Evolutionary conservation across 2,888 invertebrate genomes (phyloP), one percentile per base, ranked within the genome.

Genomic region (Lasioglossum pauxillum): DNA sequence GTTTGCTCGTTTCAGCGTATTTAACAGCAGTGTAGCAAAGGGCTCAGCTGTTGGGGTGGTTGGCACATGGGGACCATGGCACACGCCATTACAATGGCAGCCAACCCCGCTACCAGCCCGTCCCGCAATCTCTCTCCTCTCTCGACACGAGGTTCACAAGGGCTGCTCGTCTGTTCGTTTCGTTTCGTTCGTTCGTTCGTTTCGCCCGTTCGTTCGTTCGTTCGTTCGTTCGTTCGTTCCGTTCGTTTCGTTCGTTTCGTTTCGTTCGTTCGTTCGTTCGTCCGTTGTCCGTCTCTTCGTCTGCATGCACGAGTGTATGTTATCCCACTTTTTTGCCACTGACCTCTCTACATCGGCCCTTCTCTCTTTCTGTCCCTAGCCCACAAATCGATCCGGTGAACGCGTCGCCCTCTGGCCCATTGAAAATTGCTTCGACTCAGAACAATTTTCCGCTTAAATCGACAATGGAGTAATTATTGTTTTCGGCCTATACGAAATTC

Each of bases 1-100:
- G 90, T 90, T 88, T 91, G 89, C 88, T 91, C 88, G 92, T 88
- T 90, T 90, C 90, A 88, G 76, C 89, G 89, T 91, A 92, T 91
- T 90, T 91, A 92, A 92, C 89, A 88, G 90, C 80, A 89, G 84
- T 84, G 91, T 85, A 83, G 82, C 87, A 88, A 90, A 90, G 90
- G 90, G 81, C 92, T 92, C 92, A 91, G 91, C 92, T 92, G 91
- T 86, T 89, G 88, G 90, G 89, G 88, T 91, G 85, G 90, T 86
- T 90, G 92, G 92, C 92, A 91, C 92, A 92, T 88, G 91, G 92
- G 93, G 90, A 92, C 89, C 90, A 88, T 91, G 90, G 91, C 92
- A 89, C 92, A 91, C 92, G 92, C 92, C 90, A 92, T 93, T 92
- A 93, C 93, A 93, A 92, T 93, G 90, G 90, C 90, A 90, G 86